A percentile compares a stretch with the other conserved stretches of the same genome.
These are phyloP conservation scores for Gephyroberyx darwinii DNA, from an alignment of 2,797 vertebrate genomes.

Conservation along the genomic window DNA sequence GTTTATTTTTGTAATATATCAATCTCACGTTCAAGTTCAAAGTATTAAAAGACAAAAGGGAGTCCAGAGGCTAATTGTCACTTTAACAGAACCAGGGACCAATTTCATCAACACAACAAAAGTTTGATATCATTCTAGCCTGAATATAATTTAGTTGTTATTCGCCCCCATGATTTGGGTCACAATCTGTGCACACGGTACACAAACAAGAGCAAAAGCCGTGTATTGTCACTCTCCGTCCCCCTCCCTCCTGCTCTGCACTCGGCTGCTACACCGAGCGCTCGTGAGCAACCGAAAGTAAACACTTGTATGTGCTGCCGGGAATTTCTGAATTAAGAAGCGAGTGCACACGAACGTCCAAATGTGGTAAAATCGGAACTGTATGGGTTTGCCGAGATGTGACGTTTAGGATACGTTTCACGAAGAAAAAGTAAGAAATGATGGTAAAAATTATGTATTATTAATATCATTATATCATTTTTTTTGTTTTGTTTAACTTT, in stretches of 20 bases:
- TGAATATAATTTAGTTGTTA: neutral
- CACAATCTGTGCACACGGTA: conserved; percentile 56
- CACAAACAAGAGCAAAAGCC: neutral
- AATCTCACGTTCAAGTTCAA: no score
- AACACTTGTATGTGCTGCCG: conserved; percentile 31
- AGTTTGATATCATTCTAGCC: neutral
- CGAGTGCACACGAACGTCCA: no score
- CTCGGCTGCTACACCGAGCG: conserved; percentile 22
- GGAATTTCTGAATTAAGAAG: neutral
- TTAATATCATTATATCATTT: neutral
- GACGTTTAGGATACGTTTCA: no score
- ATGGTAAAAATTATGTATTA: no score
- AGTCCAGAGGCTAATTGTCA: no score
- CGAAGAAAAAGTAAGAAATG: no score
- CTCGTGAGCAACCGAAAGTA: conserved; percentile 32
- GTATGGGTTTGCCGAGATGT: no score
- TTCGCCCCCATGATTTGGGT: neutral
- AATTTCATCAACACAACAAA: neutral
- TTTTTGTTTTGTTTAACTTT: neutral
- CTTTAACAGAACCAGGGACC: no score
- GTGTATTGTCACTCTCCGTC: rapidly evolving
- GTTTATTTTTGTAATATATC: no score
- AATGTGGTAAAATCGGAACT: no score
- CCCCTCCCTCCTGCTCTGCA: conserved; percentile 40
- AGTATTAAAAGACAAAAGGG: no score